These are phyloP conservation scores for Manis javanica DNA, from an alignment of 2,797 vertebrate genomes.

Conservation along the genomic window DNA sequence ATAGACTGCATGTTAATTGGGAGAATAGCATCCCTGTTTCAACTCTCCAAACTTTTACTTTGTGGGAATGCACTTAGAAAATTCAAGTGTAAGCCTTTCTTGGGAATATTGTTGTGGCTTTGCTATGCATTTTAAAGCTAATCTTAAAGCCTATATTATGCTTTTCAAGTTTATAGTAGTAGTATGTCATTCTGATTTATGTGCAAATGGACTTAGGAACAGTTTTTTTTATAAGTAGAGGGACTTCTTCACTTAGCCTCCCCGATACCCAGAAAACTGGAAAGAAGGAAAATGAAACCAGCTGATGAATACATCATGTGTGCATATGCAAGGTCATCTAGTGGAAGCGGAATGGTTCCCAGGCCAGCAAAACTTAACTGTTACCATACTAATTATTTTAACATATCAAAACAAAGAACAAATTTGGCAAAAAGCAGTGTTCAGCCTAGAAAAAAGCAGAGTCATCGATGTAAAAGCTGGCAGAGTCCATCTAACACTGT, in stretches of 20 bases:
- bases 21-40: background rate
- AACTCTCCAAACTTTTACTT: background rate
- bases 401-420: conserved; percentile 26
- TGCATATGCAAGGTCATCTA: background rate
- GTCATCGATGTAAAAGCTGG: background rate
- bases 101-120: background rate
- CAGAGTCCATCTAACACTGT: background rate
- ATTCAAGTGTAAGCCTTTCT: background rate
- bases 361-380: background rate
- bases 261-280: background rate
- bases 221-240: background rate
- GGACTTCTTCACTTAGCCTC: conserved; percentile 11
- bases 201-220: background rate
- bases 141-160: background rate
- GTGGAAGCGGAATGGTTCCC: background rate
- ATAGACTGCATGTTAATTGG: background rate
- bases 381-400: background rate
- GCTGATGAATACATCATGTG: background rate
- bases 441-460: background rate
- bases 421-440: background rate
- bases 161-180: background rate
- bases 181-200: background rate
- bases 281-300: background rate
- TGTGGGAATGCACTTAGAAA: background rate
- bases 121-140: conserved; percentile 21